Base-by-base conservation (phyloP, 2,888 invertebrate species). In the Thereva nobilitata region DNA sequence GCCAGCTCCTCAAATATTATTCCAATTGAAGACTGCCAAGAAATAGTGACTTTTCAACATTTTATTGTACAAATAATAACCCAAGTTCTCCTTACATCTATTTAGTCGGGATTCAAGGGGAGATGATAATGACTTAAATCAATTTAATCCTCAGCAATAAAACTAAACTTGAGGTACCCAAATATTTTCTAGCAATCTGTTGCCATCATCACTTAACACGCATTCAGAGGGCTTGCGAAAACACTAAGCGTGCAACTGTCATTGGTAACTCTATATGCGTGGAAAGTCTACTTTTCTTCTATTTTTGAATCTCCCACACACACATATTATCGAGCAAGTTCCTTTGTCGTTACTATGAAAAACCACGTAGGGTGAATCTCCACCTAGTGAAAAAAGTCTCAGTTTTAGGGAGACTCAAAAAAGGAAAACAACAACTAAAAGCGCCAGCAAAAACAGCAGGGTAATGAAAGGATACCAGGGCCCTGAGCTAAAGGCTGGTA, bases 151-250 rank as follows among this genome's bases (percentile, higher is more conserved):
- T 12, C 42, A 34, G 12, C 64, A 66, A 66, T 66, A 41, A 57
- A 56, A 37, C 10, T 53, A 56, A 50, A 54, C 61, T 44, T 42
- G 49, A 61, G 42, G 54, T 45, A 12, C 34, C 53, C 50, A 45
- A 45, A 54, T 67, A 57, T 61, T 65, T 69, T 56, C 63, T 42
- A 59, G 57, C 67, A 69, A 69, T 67, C 69, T 67, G 69, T 69
- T 69, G 67, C 63, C 55, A 66, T 67, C 57, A 65, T 54, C 50
- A 61, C 61, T 69, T 63, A 44, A 54, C 64, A 64, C 57, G 64
- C 54, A 64, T 47, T 57, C 53, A 12, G 45, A 47, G 47, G 45
- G 38, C 37, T 38, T 64, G 9, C 35, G 40, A 61, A 50, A 50
- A 40, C 41, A 41, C 40, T 49, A 50, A 50, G 41, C 40, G 40